A percentile compares a stretch with the other conserved stretches of the same genome.
Conservation (phyloP, 2,113 vertebrate species). For the Stegostoma tigrinum region DNA sequence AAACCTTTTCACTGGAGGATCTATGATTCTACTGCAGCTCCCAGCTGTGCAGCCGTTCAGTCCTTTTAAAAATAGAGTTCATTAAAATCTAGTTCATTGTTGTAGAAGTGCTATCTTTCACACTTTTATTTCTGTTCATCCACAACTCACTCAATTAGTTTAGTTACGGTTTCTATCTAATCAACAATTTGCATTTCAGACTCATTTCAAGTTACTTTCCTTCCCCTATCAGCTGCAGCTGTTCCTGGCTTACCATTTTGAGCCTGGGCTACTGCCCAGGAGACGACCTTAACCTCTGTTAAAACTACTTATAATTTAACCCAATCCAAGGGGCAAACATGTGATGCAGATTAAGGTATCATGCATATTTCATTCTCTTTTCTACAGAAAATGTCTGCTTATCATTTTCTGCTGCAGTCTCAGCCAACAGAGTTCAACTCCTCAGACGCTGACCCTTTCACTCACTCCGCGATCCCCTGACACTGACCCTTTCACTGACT, state of each 20-base stretch:
- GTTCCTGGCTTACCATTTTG: neutral
- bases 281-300: neutral
- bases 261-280: neutral
- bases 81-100: neutral
- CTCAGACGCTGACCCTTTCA: too few species aligned
- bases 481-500: neutral
- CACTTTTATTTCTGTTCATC: neutral
- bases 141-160: neutral
- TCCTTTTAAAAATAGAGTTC: neutral
- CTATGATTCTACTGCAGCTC: neutral
- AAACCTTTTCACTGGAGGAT: neutral
- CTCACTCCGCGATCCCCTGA: too few species aligned
- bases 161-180: neutral
- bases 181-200: neutral
- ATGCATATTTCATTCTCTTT: neutral
- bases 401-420: neutral
- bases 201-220: neutral
- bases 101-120: constrained; percentile 6
- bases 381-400: neutral
- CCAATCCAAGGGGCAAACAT: neutral
- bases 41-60: neutral
- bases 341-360: neutral
- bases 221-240: neutral
- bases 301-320: neutral
- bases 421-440: neutral